Evolutionary conservation across 2,797 vertebrate species (phyloP), one percentile per base, ranked within the genome.

Genomic region (Syndactyla subalaris): DNA sequence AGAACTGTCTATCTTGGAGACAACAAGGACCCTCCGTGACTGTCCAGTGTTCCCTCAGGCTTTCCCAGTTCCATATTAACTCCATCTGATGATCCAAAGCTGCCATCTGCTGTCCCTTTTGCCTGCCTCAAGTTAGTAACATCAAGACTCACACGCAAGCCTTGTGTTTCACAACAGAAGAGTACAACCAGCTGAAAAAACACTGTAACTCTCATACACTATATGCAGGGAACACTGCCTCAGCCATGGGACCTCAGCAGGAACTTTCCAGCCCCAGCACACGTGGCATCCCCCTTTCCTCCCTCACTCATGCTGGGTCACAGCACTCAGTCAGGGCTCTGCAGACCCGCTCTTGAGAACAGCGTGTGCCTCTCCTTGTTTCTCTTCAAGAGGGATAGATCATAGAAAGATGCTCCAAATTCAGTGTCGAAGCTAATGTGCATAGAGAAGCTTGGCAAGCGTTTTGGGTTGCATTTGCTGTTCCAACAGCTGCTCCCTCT

Each of bases 21-120:
- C 48, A 67, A 24, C 3, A 85, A 29, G 57, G 48, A 59, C 36
- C 2, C 29, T 65, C 45, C 1, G 1, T 82, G 74, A 88, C 59
- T 39, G 14, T 18, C 41, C 36, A n/a, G 16, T 6, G 23, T 26
- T 75, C 13, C 39, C 78, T 78, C 26, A 39, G 27, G 43, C 43
- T 45, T 49, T 66, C 12, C 13, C 41, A 45, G 61, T 23, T 6
- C 78, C 63, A 19, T 12, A 70, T 55, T 46, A 87, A 66, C 41
- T 46, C 71, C 24, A 38, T 48, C 19, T 88, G 27, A 91, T 62
- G 65, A 76, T 52, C 57, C 63, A 74, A 85, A 95, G 85, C 87
- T 92, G 91, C 89, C 96, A 94, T 63, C 93, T 95, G 82, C 89
- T 95, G 85, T 72, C 82, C 45, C 24, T 67, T 76, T 34, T 65